A percentile compares a stretch with the other conserved stretches of the same genome.
These are phyloP conservation scores for Motacilla tschutschensis DNA, from an alignment of 2,113 vertebrate genomes.

Conservation along the genomic window DNA sequence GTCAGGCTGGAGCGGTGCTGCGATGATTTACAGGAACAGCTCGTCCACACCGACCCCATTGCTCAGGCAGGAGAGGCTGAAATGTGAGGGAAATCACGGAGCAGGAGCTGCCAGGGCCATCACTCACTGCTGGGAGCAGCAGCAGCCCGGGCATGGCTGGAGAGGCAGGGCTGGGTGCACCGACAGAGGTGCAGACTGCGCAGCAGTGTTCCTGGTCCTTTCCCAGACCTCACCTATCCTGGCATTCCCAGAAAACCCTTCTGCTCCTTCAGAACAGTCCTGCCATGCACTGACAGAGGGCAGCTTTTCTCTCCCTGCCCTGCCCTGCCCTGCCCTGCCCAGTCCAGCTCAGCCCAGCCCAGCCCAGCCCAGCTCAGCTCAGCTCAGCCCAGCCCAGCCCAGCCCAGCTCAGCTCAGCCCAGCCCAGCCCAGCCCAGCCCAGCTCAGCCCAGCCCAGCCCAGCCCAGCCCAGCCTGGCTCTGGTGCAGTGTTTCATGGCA, in stretches of 20 bases:
- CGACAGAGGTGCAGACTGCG: neutral
- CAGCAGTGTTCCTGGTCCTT: neutral
- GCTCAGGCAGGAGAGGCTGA: constrained; percentile 34
- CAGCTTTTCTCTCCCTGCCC: neutral
- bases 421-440: too few species aligned
- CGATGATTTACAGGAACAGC: constrained; percentile 44
- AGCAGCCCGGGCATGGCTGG: neutral
- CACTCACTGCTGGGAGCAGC: constrained; percentile 16
- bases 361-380: too few species aligned
- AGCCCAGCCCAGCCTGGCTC: neutral
- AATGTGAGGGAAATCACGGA: constrained; percentile 40
- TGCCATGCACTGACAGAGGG: neutral
- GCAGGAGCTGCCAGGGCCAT: constrained; percentile 14
- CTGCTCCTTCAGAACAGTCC: neutral
- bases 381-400: too few species aligned
- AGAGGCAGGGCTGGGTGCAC: neutral
- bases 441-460: too few species aligned
- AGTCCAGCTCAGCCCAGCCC: too few species aligned
- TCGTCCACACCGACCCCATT: constrained; percentile 11
- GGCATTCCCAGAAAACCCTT: neutral
- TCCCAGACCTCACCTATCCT: neutral
- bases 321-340: neutral
- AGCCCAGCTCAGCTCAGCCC: too few species aligned
- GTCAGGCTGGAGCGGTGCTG: constrained; percentile 9
- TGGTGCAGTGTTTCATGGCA: neutral